Evolutionary conservation across 2,888 invertebrate species (phyloP).

Genomic region (Leptinotarsa rubiginosa): DNA sequence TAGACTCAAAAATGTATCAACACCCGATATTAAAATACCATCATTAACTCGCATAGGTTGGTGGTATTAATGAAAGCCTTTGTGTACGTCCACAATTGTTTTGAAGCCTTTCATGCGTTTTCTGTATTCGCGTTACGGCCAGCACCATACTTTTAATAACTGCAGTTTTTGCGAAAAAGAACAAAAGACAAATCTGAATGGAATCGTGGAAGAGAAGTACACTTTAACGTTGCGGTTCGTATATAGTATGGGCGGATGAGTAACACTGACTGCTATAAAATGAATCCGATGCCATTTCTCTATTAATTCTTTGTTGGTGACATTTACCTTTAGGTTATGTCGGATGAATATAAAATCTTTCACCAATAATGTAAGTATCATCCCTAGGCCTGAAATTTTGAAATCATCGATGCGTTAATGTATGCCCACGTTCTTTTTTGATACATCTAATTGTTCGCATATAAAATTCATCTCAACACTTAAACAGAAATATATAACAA

Average conservation of each 20-base stretch:
- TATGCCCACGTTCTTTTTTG: too few species aligned
- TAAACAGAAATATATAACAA: too few species aligned
- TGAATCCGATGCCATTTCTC: background rate
- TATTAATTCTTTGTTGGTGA: background rate
- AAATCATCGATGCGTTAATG: too few species aligned
- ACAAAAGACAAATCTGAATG: background rate
- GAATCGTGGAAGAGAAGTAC: background rate
- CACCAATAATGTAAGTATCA: too few species aligned
- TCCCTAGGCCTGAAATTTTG: too few species aligned
- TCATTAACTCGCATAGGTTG: background rate
- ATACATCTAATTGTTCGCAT: too few species aligned
- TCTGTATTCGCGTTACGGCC: background rate
- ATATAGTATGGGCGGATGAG: background rate
- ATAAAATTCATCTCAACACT: too few species aligned
- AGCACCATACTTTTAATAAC: background rate
- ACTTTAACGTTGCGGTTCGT: background rate
- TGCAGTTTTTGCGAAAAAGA: background rate
- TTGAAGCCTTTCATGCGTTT: constrained; percentile 1
- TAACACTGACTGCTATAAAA: background rate
- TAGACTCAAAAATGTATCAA: background rate
- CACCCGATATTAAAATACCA: background rate
- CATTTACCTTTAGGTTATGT: too few species aligned
- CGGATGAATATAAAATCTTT: too few species aligned
- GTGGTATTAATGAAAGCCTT: background rate
- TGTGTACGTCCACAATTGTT: background rate